Percentiles rank a stretch among this genome's conserved stretches.
phyloP scores from a whole-genome alignment of 2,113 vertebrate genomes.

The Struthio camelus region DNA sequence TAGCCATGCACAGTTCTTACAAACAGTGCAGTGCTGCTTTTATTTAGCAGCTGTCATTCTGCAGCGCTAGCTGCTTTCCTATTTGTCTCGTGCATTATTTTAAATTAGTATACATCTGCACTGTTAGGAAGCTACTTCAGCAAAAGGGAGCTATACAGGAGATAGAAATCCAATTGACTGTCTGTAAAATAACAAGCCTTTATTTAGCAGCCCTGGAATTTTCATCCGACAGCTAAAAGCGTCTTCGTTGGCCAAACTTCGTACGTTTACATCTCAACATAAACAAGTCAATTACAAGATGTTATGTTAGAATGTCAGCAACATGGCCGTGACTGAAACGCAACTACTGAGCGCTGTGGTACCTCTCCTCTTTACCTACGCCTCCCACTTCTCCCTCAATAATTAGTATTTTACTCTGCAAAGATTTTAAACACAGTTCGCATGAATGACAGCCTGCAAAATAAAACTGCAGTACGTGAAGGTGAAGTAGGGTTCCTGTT shows the following conservation, averaged over 20 bases:
- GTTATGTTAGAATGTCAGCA: background rate
- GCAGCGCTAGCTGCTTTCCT: background rate
- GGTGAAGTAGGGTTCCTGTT: background rate
- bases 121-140: constrained; percentile 37
- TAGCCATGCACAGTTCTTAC: constrained; percentile 1
- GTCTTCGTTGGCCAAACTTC: background rate
- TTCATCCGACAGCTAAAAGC: background rate
- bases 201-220: constrained; percentile 62
- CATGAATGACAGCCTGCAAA: background rate
- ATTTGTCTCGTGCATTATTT: background rate
- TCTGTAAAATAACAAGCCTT: constrained; percentile 49
- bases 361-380: background rate
- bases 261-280: background rate
- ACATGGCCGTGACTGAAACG: background rate
- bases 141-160: constrained; percentile 3
- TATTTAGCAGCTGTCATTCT: constrained; percentile 28
- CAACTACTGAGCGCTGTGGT: background rate
- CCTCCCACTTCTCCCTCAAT: background rate
- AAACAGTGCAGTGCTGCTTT: background rate
- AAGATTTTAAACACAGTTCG: background rate
- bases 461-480: background rate
- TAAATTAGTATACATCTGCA: background rate
- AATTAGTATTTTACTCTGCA: background rate
- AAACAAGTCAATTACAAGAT: background rate
- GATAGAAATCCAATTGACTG: background rate